These are phyloP conservation scores for Micropterix aruncella DNA, from an alignment of 2,888 invertebrate species.

Conservation along the genomic window DNA sequence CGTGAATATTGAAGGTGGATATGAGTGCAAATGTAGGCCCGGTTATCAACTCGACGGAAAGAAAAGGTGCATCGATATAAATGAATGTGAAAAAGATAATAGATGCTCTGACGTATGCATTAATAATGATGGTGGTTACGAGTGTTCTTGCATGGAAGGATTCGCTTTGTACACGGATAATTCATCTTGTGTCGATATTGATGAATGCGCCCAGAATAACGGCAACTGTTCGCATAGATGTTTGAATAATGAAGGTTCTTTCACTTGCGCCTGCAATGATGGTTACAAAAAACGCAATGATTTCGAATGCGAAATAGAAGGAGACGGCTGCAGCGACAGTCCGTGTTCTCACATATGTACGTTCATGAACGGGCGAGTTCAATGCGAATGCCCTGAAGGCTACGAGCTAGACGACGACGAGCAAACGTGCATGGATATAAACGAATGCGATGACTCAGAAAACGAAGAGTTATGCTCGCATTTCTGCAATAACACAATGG, in stretches of 20 bases:
- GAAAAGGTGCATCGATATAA: conserved; percentile 24
- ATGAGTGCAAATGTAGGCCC: conserved; percentile 31
- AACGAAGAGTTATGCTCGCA: conserved; percentile 26
- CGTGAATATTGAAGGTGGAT: conserved; percentile 40
- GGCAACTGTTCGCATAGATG: conserved; percentile 23
- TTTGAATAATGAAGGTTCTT: conserved; percentile 36
- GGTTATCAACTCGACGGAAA: background rate
- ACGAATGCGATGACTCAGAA: conserved; percentile 19
- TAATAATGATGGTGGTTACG: conserved; percentile 20
- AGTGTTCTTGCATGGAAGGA: conserved; percentile 23
- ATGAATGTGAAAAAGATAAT: conserved; percentile 36
- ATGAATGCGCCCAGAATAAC: conserved; percentile 19
- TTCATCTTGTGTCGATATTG: conserved; percentile 14
- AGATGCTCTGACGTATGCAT: conserved; percentile 21
- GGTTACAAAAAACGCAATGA: conserved; percentile 21
- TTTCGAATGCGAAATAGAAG: background rate
- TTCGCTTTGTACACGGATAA: conserved; percentile 29
- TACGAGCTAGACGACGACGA: conserved; percentile 13
- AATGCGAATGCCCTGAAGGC: conserved; percentile 25
- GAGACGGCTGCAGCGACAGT: background rate
- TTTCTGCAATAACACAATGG: conserved; percentile 27
- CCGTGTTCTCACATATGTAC: conserved; percentile 1
- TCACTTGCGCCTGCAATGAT: conserved; percentile 33
- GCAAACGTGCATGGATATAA: conserved; percentile 19
- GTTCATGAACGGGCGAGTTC: conserved; percentile 7